A percentile compares a stretch with the other conserved stretches of the same genome.
These are phyloP conservation scores for Cyclopterus lumpus DNA, from an alignment of 2,797 vertebrate genomes.

Conservation along the genomic window DNA sequence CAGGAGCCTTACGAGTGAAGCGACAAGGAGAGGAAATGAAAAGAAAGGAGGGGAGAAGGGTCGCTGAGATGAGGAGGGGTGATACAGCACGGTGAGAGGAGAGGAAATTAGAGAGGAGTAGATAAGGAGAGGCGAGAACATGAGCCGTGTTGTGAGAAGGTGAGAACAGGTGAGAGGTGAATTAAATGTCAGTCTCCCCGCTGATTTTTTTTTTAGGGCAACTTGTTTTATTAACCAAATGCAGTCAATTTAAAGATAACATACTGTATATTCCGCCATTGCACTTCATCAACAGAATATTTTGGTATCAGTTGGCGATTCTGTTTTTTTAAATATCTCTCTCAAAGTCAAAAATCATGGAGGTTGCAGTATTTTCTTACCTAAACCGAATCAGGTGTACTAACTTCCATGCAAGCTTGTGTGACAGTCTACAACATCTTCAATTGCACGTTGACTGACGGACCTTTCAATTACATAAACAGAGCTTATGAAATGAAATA, in stretches of 20 bases:
- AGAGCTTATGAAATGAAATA: background rate
- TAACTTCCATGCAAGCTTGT: no score
- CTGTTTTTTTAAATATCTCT: no score
- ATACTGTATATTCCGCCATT: background rate
- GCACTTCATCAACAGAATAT: background rate
- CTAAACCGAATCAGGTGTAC: background rate
- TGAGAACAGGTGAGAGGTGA: constrained; percentile 15
- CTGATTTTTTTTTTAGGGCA: background rate
- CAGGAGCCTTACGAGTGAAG: background rate
- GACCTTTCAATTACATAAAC: background rate
- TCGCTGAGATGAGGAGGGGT: constrained; percentile 16
- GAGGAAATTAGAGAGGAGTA: constrained; percentile 45
- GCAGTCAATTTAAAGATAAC: no score
- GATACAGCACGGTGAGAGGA: constrained; percentile 23
- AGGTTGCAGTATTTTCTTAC: no score
- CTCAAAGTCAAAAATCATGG: no score
- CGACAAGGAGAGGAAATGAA: constrained; percentile 44
- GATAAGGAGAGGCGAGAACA: constrained; percentile 34
- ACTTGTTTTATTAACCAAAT: background rate
- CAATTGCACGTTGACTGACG: background rate
- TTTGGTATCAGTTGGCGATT: no score
- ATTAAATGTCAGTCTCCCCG: constrained; percentile 5
- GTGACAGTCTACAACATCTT: background rate
- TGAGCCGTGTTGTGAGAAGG: constrained; percentile 9
- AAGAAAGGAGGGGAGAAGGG: constrained; percentile 1